Conservation (phyloP, 2,888 invertebrate genomes). For the Chloroclystis v-ata region DNA sequence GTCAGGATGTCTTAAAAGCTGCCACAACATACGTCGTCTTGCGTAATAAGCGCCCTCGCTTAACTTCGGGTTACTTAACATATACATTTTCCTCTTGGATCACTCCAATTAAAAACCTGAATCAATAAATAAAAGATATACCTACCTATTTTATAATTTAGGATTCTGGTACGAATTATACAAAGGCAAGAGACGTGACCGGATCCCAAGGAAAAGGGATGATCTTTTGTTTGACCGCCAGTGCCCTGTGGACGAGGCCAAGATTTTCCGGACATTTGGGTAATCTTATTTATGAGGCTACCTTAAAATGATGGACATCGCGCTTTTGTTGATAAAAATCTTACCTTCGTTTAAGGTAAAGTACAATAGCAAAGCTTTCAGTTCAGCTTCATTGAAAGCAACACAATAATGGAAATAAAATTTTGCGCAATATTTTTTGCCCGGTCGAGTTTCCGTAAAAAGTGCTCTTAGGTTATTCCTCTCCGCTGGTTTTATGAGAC, state of each 20-base stretch:
- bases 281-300: conserved; percentile 39
- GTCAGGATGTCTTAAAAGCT: conserved; percentile 34
- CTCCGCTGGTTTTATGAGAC: conserved; percentile 8
- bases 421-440: not conserved
- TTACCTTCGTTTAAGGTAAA: conserved; percentile 8
- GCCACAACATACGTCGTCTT: conserved; percentile 20
- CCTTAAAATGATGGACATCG: conserved; percentile 30
- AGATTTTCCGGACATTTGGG: conserved; percentile 30
- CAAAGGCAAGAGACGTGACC: conserved; percentile 31
- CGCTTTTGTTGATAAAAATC: conserved; percentile 21
- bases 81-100: too few relatives aligned
- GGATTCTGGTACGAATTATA: conserved; percentile 34
- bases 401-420: not conserved
- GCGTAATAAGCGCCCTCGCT: not conserved
- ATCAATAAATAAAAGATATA: not conserved
- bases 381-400: conserved; percentile 1
- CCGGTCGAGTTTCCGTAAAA: not conserved
- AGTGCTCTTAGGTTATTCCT: not conserved
- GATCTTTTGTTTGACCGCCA: conserved; percentile 38
- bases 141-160: conserved; percentile 5
- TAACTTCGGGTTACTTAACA: too few relatives aligned
- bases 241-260: conserved; percentile 21
- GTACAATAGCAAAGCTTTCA: conserved; percentile 4
- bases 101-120: too few relatives aligned
- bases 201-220: conserved; percentile 32